A percentile compares a stretch with the other conserved stretches of the same genome.
phyloP scores from a whole-genome alignment of 2,113 vertebrate species.

The Rhinolophus sinicus region DNA sequence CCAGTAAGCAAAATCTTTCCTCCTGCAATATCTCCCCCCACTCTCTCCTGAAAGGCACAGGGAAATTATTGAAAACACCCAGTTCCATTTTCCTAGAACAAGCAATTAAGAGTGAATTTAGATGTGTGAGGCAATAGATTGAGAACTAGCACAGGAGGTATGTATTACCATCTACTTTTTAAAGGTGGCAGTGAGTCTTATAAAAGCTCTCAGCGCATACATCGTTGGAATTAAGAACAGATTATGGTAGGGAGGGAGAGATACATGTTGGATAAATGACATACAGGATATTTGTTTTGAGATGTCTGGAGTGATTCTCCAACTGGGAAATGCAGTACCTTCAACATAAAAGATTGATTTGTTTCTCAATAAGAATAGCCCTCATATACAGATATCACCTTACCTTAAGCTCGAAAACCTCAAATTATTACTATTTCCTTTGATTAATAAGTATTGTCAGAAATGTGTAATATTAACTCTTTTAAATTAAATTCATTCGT shows the following conservation, averaged over 20 bases:
- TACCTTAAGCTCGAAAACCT: not conserved
- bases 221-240: not conserved
- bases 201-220: not conserved
- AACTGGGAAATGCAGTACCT: not conserved
- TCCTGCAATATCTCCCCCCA: not conserved
- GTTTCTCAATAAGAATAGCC: not conserved
- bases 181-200: not conserved
- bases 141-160: not conserved
- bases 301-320: not conserved
- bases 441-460: not conserved
- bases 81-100: not conserved
- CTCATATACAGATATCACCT: not conserved
- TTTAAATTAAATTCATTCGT: not conserved
- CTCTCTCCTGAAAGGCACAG: not conserved
- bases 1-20: not conserved
- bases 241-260: not conserved
- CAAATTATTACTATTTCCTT: not conserved
- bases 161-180: not conserved
- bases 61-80: not conserved
- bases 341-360: not conserved
- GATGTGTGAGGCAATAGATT: not conserved
- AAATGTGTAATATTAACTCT: not conserved
- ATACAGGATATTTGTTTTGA: not conserved
- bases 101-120: not conserved
- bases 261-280: not conserved